A percentile compares a stretch with the other conserved stretches of the same genome.
Conservation (phyloP, 2,113 vertebrate species). For the Sceloporus tristichus region DNA sequence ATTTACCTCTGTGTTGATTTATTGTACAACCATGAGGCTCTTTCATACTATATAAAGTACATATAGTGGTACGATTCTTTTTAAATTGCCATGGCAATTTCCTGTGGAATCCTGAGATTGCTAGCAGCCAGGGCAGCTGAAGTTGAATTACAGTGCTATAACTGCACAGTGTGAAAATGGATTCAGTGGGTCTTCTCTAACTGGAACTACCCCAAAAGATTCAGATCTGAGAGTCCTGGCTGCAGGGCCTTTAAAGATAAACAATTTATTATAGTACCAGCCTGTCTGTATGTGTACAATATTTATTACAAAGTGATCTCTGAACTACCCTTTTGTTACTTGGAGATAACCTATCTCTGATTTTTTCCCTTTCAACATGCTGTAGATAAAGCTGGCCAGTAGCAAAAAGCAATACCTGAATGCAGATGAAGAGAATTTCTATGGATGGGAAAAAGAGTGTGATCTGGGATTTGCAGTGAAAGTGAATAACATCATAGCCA, state of each 20-base stretch:
- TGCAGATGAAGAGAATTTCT: constrained; percentile 81
- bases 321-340: not conserved
- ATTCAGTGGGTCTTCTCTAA: too few species aligned
- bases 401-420: constrained; percentile 82
- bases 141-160: too few species aligned
- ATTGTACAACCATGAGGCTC: too few species aligned
- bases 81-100: too few species aligned
- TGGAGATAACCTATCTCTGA: not conserved
- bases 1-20: too few species aligned
- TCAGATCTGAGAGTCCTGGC: too few species aligned
- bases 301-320: not conserved
- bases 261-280: not conserved
- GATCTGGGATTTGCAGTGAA: constrained; percentile 75
- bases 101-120: too few species aligned
- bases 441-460: constrained; percentile 80
- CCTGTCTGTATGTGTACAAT: not conserved
- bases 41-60: too few species aligned
- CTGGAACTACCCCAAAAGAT: too few species aligned
- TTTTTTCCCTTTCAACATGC: not conserved
- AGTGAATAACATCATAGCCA: constrained; percentile 77
- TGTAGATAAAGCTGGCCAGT: not conserved
- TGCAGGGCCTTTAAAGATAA: not conserved
- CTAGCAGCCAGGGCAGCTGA: too few species aligned
- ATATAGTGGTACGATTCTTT: too few species aligned
- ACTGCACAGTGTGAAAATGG: too few species aligned